Conservation (phyloP, 2,797 vertebrate species). For the Propithecus perrieri region DNA sequence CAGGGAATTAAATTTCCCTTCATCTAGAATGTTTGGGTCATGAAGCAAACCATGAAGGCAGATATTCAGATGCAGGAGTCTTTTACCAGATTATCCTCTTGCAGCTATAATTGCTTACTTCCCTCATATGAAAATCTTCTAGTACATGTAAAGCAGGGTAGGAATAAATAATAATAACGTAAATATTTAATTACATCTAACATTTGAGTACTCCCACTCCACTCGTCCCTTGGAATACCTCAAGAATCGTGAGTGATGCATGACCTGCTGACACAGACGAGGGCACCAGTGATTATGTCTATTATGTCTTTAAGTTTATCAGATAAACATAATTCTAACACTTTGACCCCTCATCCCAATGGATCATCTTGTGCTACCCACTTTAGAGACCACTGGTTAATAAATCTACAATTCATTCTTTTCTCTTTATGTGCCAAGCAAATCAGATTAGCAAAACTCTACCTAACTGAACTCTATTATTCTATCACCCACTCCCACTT, state of each 20-base stretch:
- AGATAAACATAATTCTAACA: neutral
- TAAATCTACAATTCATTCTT: neutral
- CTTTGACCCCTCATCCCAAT: neutral
- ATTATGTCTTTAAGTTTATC: neutral
- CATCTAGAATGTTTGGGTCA: neutral
- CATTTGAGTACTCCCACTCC: neutral
- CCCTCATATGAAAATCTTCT: conserved; percentile 11
- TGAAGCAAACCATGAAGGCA: neutral
- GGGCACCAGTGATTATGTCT: neutral
- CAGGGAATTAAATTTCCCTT: neutral
- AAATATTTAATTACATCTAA: neutral
- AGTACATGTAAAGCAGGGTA: neutral
- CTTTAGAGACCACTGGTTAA: neutral
- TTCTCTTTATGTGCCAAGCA: neutral
- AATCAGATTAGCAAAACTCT: neutral
- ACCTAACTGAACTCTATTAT: neutral
- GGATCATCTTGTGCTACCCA: neutral
- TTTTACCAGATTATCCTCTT: conserved; percentile 6
- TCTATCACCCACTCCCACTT: neutral
- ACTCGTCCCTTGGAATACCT: neutral
- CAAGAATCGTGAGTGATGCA: neutral
- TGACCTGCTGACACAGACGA: neutral
- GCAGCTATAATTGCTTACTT: conserved; percentile 5
- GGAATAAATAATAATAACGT: conserved; percentile 1
- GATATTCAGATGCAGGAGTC: neutral